Evolutionary conservation across 1,140 invertebrate genomes (phyloP).

Genomic region (Odontomachus brunneus): DNA sequence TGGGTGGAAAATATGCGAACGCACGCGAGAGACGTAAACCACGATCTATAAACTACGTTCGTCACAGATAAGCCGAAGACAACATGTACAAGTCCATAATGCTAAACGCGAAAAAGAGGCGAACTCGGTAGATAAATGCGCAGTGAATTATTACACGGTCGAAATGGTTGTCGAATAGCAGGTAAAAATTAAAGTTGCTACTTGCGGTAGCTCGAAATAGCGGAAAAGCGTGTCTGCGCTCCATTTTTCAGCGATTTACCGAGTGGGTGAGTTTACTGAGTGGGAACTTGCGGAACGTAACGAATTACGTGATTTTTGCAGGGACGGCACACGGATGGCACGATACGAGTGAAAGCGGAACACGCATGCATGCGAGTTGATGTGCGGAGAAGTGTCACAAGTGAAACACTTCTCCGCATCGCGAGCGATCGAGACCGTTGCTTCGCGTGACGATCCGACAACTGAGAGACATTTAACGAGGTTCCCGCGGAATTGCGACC

Average conservation of each 20-base stretch:
- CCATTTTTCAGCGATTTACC: conserved; percentile 51
- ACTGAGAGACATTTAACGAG: not conserved
- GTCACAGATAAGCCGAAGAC: not conserved
- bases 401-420: conserved; percentile 26
- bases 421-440: conserved; percentile 5
- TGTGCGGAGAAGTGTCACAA: conserved; percentile 46
- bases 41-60: not conserved
- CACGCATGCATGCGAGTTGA: conserved; percentile 16
- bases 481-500: not conserved
- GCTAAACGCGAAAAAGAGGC: not conserved
- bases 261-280: conserved; percentile 1
- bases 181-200: conserved; percentile 34
- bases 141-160: conserved; percentile 13
- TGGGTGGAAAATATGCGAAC: not conserved
- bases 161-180: not conserved
- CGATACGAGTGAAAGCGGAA: conserved; percentile 54
- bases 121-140: not conserved
- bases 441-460: not conserved
- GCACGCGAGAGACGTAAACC: not conserved
- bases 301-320: conserved; percentile 59
- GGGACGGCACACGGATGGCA: conserved; percentile 20
- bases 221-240: conserved; percentile 1
- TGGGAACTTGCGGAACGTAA: conserved; percentile 39
- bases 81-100: not conserved
- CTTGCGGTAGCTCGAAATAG: conserved; percentile 13